Evolutionary conservation across 2,888 invertebrate species (phyloP).

Genomic region (Meganola albula): DNA sequence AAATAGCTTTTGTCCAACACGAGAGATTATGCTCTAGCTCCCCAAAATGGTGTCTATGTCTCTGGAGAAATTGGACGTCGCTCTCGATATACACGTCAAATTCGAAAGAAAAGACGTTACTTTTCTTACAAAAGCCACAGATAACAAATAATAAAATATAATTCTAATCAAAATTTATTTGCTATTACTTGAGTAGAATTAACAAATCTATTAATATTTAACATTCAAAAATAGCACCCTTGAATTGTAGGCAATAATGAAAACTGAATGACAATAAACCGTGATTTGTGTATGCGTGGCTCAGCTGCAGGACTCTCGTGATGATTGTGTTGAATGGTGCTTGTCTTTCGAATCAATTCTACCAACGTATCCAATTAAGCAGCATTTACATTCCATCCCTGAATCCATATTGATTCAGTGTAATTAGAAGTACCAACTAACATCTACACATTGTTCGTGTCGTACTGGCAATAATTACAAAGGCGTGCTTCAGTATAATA

Average conservation of each 20-base stretch:
- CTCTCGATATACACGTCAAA: too few relatives aligned
- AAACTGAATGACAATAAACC: slow-evolving; percentile 43
- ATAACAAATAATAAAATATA: too few relatives aligned
- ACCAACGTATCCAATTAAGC: slow-evolving; percentile 35
- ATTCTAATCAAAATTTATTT: too few relatives aligned
- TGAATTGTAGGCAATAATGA: slow-evolving; percentile 37
- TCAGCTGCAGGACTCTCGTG: slow-evolving; percentile 27
- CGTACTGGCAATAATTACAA: slow-evolving; percentile 19
- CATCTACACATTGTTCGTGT: slow-evolving; percentile 16
- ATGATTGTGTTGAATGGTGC: slow-evolving; percentile 42
- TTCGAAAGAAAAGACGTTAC: too few relatives aligned
- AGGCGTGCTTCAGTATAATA: slow-evolving; percentile 20
- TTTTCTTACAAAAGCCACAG: too few relatives aligned
- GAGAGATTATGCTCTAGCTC: too few relatives aligned
- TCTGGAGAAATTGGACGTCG: too few relatives aligned
- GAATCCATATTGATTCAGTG: slow-evolving; percentile 27
- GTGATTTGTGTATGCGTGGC: slow-evolving; percentile 58
- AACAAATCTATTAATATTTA: too few relatives aligned
- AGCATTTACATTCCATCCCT: slow-evolving; percentile 31
- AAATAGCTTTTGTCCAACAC: slow-evolving; percentile 29
- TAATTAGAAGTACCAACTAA: slow-evolving; percentile 23
- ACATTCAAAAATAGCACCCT: too few relatives aligned
- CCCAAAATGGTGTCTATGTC: too few relatives aligned
- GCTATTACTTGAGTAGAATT: too few relatives aligned
- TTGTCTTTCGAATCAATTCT: slow-evolving; percentile 51